These are phyloP conservation scores for Acanthurus lineatus DNA, from an alignment of 2,797 vertebrate genomes.

Conservation along the genomic window DNA sequence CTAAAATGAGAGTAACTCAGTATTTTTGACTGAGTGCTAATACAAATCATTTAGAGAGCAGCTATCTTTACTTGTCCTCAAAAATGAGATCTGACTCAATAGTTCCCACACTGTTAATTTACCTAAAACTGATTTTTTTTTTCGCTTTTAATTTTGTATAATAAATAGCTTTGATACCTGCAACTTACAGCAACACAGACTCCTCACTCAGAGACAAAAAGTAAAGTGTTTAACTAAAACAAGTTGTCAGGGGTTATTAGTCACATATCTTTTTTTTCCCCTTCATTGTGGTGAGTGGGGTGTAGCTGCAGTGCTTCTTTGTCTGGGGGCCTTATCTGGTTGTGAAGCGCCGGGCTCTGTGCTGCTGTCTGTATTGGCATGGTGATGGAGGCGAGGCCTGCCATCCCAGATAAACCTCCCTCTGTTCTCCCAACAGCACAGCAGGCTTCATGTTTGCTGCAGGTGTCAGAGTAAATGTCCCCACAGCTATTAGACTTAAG, in stretches of 20 bases:
- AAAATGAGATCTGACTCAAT: background rate
- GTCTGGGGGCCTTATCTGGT: constrained; percentile 80
- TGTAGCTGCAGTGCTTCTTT: constrained; percentile 63
- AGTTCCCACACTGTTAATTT: background rate
- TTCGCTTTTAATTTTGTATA: background rate
- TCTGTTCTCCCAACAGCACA: constrained; percentile 67
- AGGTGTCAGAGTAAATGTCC: constrained; percentile 77
- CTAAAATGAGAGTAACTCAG: no score
- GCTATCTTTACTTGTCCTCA: no score
- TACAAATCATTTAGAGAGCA: no score
- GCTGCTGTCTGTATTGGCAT: constrained; percentile 78
- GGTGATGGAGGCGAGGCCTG: constrained; percentile 77
- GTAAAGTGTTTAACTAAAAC: constrained; percentile 64
- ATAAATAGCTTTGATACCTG: background rate
- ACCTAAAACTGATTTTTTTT: background rate
- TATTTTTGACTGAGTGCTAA: no score
- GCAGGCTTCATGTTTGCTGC: constrained; percentile 71
- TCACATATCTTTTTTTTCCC: constrained; percentile 45
- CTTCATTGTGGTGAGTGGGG: constrained; percentile 56
- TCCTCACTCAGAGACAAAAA: constrained; percentile 28
- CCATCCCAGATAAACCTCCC: constrained; percentile 82
- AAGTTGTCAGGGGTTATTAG: constrained; percentile 68
- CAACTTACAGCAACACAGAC: constrained; percentile 3
- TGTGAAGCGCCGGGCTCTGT: constrained; percentile 64
- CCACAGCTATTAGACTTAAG: constrained; percentile 71